Evolutionary conservation across 2,113 vertebrate genomes (phyloP).

Genomic region (Vulpes ferrilata): DNA sequence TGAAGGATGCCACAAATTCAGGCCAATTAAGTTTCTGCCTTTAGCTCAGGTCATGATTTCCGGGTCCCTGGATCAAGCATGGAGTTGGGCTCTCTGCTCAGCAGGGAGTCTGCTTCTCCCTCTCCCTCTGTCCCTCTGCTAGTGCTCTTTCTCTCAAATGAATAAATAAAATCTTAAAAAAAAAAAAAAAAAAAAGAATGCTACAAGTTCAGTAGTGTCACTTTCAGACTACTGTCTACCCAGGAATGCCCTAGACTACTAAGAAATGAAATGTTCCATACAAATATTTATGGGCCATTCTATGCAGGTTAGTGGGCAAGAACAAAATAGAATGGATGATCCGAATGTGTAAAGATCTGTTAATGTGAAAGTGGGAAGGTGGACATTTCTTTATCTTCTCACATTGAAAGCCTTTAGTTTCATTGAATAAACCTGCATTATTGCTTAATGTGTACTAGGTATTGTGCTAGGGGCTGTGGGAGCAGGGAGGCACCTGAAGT

Average conservation of each 20-base stretch:
- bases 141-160: no score
- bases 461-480: not conserved
- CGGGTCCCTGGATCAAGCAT: no score
- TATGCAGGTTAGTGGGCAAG: not conserved
- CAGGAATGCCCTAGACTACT: not conserved
- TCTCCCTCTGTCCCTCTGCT: no score
- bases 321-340: not conserved
- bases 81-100: no score
- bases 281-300: not conserved
- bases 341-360: not conserved
- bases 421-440: not conserved
- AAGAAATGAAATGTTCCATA: not conserved
- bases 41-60: no score
- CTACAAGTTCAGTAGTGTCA: not conserved
- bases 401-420: not conserved
- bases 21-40: no score
- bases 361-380: not conserved
- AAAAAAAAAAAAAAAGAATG: no score
- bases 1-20: not conserved
- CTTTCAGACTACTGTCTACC: not conserved
- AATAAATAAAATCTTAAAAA: no score
- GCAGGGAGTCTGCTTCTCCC: no score
- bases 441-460: not conserved
- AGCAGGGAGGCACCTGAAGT: not conserved
- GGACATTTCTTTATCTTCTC: not conserved